Percentiles rank a stretch among this genome's conserved stretches.
phyloP scores from a whole-genome alignment of 1,140 invertebrate species.

The Galleria mellonella region DNA sequence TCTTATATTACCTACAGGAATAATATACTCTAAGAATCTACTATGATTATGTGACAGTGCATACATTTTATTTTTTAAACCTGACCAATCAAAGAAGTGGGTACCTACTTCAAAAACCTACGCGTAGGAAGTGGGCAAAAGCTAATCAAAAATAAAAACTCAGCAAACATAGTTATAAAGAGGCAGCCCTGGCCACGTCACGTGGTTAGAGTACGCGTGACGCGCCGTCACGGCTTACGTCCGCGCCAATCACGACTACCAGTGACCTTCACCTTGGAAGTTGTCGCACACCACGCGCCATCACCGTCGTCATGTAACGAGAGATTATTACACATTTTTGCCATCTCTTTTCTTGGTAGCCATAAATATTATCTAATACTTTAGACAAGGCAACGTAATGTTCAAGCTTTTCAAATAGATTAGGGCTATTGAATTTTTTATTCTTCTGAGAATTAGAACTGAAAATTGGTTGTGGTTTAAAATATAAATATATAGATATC shows the following conservation, averaged over 20 bases:
- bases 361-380: too few relatives aligned
- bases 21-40: too few relatives aligned
- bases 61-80: too few relatives aligned
- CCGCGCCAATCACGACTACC: slow-evolving; percentile 23
- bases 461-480: too few relatives aligned
- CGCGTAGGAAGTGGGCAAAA: too few relatives aligned
- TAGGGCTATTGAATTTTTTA: too few relatives aligned
- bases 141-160: neutral
- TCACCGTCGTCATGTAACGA: slow-evolving; percentile 15
- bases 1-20: too few relatives aligned
- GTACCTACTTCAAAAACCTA: too few relatives aligned
- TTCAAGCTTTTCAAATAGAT: neutral
- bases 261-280: slow-evolving; percentile 57
- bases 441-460: too few relatives aligned
- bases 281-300: slow-evolving; percentile 26
- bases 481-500: too few relatives aligned
- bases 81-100: too few relatives aligned
- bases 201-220: slow-evolving; percentile 35
- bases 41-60: too few relatives aligned
- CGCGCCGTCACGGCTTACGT: slow-evolving; percentile 30
- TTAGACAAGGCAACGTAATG: neutral
- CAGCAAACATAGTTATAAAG: neutral
- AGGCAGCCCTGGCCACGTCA: slow-evolving; percentile 12
- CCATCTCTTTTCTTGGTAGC: slow-evolving; percentile 15
- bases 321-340: slow-evolving; percentile 39